Evolutionary conservation across 2,113 vertebrate genomes (phyloP), one percentile per base, ranked within the genome.

Genomic region (Paracanthobrama guichenoti): DNA sequence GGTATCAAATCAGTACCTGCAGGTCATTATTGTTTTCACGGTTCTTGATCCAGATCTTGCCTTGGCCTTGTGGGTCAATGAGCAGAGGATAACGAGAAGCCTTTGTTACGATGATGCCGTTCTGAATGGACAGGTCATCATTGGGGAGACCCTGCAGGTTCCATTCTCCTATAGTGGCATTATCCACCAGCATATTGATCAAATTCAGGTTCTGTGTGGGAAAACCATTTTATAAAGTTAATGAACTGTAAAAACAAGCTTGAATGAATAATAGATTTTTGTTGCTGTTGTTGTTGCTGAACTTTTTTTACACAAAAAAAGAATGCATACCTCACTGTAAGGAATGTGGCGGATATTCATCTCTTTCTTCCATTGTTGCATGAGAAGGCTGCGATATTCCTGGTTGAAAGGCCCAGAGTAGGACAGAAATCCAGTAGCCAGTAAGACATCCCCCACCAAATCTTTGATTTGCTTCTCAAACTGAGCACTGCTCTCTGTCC

Each of bases 1-100:
- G 22, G 13, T 18, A 22, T 62, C 67, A 35, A 18, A 64, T 86
- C n/a, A 50, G 67, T 90, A 96, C 96, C 95, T 96, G 95, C 10
- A 97, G 92, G 53, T 94, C 92, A 53, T 93, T 94, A 83, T 94
- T 92, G 31, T 86, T 90, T 89, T 97, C 96, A 24, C 90, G 92
- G 90, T 94, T 97, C 91, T 95, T 94, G 90, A 97, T 95, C 96
- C 96, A 97, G 71, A 88, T 93, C 89, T 96, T 96, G 89, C 95
- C 96, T 89, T 97, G 96, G 39, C 94, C 94, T 92, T 97, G 96
- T 12, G 96, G 96, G 91, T 96, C 96, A 72, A 97, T 97, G 28
- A 96, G 90, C 79, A 97, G 92, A 1, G 96, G 95, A 86, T 94
- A 96, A 66, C 95, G 92, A 24, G 95, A 92, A 1, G 95, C 94